Percentiles rank a stretch among this genome's conserved stretches.
Conservation (phyloP, 2,888 invertebrate genomes). For the Caenorhabditis becei region DNA sequence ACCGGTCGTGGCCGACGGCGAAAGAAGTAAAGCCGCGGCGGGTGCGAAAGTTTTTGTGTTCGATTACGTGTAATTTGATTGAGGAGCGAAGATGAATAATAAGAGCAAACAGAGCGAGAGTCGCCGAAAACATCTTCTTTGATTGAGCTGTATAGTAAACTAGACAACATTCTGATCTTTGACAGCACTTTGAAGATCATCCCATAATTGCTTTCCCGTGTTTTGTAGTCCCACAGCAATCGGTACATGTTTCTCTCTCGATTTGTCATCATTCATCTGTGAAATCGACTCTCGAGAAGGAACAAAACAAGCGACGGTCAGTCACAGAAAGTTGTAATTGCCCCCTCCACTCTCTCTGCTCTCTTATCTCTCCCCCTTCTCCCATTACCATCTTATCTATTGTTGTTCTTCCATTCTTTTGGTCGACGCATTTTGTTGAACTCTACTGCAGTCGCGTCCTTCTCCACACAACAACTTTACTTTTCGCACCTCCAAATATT, state of each 20-base stretch:
- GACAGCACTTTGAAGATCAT: constrained; percentile 6
- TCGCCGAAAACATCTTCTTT: constrained; percentile 15
- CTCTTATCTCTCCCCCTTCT: constrained; percentile 11
- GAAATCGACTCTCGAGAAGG: constrained; percentile 25
- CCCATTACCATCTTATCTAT: constrained; percentile 21
- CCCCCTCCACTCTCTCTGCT: constrained; percentile 9
- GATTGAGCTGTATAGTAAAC: constrained; percentile 10
- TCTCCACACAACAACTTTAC: constrained; percentile 11
- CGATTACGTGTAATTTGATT: constrained; percentile 30
- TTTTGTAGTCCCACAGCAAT: too few relatives aligned
- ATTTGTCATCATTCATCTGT: constrained; percentile 35
- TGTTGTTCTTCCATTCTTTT: constrained; percentile 15
- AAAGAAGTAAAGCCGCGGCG: constrained; percentile 6
- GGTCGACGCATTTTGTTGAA: constrained; percentile 19
- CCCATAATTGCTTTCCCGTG: constrained; percentile 13
- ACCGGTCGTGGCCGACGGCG: constrained; percentile 30
- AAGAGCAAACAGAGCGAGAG: constrained; percentile 31
- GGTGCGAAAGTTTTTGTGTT: constrained; percentile 26
- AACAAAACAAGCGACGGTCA: constrained; percentile 7
- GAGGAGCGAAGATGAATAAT: constrained; percentile 17
- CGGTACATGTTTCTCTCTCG: background rate
- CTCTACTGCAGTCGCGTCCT: constrained; percentile 6
- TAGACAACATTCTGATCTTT: background rate
- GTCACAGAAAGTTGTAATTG: constrained; percentile 38
- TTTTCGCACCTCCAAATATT: constrained; percentile 30